Evolutionary conservation across 1,140 invertebrate genomes (phyloP).

Genomic region (Lycorma delicatula): DNA sequence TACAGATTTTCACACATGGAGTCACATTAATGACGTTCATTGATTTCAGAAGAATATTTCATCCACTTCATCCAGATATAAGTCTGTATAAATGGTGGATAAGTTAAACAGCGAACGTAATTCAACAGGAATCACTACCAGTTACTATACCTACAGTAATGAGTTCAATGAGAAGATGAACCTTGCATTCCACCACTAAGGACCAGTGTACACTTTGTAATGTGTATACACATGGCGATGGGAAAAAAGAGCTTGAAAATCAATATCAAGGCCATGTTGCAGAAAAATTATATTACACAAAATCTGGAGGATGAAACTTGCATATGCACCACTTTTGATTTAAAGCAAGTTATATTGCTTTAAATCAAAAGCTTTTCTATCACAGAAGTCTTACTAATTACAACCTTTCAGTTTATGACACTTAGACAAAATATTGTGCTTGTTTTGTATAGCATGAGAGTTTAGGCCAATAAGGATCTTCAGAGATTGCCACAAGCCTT

Average conservation of each 20-base stretch:
- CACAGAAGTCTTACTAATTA: conserved; percentile 8
- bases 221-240: conserved; percentile 3
- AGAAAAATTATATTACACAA: neutral
- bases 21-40: conserved; percentile 12
- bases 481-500: neutral
- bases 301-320: too few relatives aligned
- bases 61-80: conserved; percentile 6
- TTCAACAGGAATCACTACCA: neutral
- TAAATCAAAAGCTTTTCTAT: conserved; percentile 3
- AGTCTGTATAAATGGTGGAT: conserved; percentile 6
- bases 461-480: conserved; percentile 2
- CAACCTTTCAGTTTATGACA: conserved; percentile 6
- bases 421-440: conserved; percentile 4
- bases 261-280: neutral
- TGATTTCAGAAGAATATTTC: neutral
- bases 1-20: conserved; percentile 1
- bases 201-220: conserved; percentile 8
- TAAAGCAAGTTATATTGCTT: conserved; percentile 4
- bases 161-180: conserved; percentile 5
- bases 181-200: conserved; percentile 1
- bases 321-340: neutral
- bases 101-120: conserved; percentile 3
- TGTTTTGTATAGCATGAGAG: conserved; percentile 13
- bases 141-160: conserved; percentile 6
- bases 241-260: neutral